Evolutionary conservation across 2,113 vertebrate species (phyloP).

Genomic region (Laticauda laticaudata): DNA sequence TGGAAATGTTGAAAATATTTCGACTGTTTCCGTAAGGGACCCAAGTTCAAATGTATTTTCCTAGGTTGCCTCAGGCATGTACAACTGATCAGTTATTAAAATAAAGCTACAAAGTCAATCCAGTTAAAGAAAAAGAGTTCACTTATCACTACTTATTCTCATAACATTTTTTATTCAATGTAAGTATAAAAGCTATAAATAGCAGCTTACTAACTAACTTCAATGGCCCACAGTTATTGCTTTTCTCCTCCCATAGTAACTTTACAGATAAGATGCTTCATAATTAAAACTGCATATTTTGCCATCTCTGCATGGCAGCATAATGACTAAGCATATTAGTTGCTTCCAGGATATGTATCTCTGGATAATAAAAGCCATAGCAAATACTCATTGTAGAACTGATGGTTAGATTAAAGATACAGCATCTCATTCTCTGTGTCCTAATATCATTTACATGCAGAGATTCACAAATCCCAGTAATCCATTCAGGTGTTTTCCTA

Average conservation of each 20-base stretch:
- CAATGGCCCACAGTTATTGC: neutral
- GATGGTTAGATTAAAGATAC: constrained; percentile 1
- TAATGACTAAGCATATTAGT: neutral
- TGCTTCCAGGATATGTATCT: neutral
- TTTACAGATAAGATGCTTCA: neutral
- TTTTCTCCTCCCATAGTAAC: neutral
- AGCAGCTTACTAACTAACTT: neutral
- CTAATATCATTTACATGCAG: constrained; percentile 3
- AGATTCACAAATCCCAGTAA: neutral
- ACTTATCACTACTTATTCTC: neutral
- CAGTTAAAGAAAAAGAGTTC: neutral
- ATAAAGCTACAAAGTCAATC: neutral
- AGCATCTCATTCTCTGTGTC: neutral
- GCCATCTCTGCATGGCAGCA: neutral
- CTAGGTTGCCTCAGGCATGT: neutral
- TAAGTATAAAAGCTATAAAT: neutral
- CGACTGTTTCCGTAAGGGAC: neutral
- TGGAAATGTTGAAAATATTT: neutral
- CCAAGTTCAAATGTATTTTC: neutral
- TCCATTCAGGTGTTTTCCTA: neutral
- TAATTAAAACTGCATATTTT: neutral
- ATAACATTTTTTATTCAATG: neutral
- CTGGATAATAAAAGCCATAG: neutral
- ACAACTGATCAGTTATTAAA: neutral
- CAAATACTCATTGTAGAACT: neutral